Conservation (phyloP, 2,113 vertebrate species). For the Uropsilus gracilis region DNA sequence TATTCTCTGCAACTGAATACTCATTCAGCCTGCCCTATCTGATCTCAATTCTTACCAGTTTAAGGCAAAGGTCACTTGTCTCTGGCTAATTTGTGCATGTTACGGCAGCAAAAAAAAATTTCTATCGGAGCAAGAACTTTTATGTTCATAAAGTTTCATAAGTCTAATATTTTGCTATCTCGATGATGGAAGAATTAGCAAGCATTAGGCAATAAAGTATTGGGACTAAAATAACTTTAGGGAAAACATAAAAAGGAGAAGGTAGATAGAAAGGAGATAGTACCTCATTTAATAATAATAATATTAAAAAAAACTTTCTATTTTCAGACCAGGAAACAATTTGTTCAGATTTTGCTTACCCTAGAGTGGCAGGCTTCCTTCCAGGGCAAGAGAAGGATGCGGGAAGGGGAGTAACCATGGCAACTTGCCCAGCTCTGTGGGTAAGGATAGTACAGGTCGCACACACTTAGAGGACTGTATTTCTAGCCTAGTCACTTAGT, state of each 20-base stretch:
- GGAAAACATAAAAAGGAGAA: background rate
- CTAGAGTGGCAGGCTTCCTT: slow-evolving; percentile 62
- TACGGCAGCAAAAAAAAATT: background rate
- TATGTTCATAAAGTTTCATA: background rate
- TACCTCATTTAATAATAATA: background rate
- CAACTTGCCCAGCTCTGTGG: slow-evolving; percentile 68
- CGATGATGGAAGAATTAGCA: background rate
- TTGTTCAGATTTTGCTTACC: slow-evolving; percentile 64
- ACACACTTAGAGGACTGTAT: background rate
- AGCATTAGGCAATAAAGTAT: background rate
- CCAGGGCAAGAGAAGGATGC: slow-evolving; percentile 56
- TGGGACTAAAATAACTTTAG: slow-evolving; percentile 23
- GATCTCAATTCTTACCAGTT: slow-evolving; percentile 18
- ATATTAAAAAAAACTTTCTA: slow-evolving; percentile 54
- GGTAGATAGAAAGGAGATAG: background rate
- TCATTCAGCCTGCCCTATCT: background rate
- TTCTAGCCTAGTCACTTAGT: slow-evolving; percentile 10
- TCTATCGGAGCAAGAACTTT: background rate
- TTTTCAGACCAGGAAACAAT: slow-evolving; percentile 76
- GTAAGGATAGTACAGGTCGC: background rate
- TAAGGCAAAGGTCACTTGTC: background rate
- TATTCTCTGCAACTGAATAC: background rate
- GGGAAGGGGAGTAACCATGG: slow-evolving; percentile 65
- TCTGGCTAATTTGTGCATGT: background rate
- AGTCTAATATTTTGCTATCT: background rate